Base-by-base conservation (phyloP, 1,140 invertebrate genomes). In the Protaetia brevitarsis region DNA sequence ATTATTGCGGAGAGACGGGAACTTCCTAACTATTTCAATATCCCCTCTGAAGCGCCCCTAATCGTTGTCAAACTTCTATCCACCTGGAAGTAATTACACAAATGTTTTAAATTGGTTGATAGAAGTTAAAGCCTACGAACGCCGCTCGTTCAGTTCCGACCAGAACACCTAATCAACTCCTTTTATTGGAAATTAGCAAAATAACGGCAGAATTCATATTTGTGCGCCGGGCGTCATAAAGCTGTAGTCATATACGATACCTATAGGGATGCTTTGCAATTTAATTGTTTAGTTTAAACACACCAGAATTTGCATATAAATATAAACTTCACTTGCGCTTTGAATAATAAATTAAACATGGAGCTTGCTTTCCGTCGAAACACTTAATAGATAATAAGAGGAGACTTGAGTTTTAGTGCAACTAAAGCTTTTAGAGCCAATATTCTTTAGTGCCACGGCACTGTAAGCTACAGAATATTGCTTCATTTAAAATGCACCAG, bases 11-110 rank as follows among this genome's bases (percentile, higher is more conserved):
- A 10, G 19, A 51, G 41, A 23, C 41, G 41, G 21, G 16, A 51
- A 51, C n/a, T 51, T 51, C 11, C 21, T 16, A 51, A 51, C 41
- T 51, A 51, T 51, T 51, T 51, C 41, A 51, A 51, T 51, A 51
- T 51, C 19, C 41, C 8, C 16, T 8, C 41, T n/a, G 41, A 51
- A 51, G 41, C 41, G 21, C 26, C 19, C 41, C 16, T 2, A 23
- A 8, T 51, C 16, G 41, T 51, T 51, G 41, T 51, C 41, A 13
- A 51, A 51, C 41, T 51, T 23, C 19, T 51, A n/a, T n/a, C n/a
- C 13, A 13, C 41, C 19, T 16, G 41, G 11, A 51, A 51, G 41
- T 7, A 51, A 51, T 51, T 51, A 51, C 19, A 23, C 21, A 51
- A 51, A 51, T 51, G 16, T 51, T 51, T 51, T 51, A 51, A 51